These are phyloP conservation scores for Ficedula albicollis DNA, from an alignment of 2,797 vertebrate genomes.

Conservation along the genomic window DNA sequence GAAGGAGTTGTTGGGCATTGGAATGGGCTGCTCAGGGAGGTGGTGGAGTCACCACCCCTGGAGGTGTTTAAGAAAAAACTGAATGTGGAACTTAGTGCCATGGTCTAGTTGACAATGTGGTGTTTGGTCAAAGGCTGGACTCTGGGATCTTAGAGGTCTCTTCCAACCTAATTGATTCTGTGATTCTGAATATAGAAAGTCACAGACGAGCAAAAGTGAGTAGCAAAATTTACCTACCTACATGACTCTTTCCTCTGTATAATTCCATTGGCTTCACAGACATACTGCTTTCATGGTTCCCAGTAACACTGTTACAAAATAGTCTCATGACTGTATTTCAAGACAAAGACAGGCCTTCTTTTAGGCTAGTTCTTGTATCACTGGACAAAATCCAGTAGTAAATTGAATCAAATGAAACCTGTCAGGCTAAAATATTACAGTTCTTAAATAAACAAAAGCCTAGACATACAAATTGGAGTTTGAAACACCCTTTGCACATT, in stretches of 20 bases:
- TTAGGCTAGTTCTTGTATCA: not conserved
- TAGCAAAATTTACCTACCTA: not conserved
- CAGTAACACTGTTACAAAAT: not conserved
- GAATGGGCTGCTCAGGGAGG: not conserved
- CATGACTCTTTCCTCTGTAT: not conserved
- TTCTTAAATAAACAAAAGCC: constrained; percentile 23
- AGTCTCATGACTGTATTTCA: not conserved
- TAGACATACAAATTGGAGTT: not conserved
- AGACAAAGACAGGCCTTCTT: not conserved
- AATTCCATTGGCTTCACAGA: constrained; percentile 4
- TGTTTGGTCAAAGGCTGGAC: not conserved
- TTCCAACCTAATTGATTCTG: not conserved
- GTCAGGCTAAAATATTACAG: not conserved
- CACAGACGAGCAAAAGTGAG: not conserved
- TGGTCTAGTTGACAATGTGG: not conserved
- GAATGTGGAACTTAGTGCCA: not conserved
- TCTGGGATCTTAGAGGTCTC: not conserved
- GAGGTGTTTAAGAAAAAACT: not conserved
- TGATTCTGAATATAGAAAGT: not conserved
- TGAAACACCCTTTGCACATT: not conserved
- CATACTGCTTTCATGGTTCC: not conserved
- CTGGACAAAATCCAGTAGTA: constrained; percentile 38
- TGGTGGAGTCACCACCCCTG: not conserved
- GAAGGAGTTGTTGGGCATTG: not conserved
- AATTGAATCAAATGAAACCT: not conserved